Evolutionary conservation across 2,113 vertebrate species (phyloP), one percentile per base, ranked within the genome.

Genomic region (Lynx canadensis): DNA sequence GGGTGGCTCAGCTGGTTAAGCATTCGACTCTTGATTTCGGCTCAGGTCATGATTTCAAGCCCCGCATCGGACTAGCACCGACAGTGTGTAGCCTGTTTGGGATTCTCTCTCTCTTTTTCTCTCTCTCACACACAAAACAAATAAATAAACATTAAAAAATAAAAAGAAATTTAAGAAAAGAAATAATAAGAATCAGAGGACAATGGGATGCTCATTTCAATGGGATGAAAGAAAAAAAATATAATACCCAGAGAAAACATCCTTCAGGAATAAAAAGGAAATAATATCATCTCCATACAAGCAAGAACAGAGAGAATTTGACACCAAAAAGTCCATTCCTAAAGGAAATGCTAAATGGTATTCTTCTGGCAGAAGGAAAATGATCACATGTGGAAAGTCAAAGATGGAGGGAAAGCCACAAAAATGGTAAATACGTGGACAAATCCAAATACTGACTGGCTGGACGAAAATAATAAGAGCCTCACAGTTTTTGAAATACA

Each of bases 201-300:
- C 25, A 63, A 50, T 38, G 14, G 29, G 50, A 74, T 50, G 76
- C 38, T 41, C 4, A 57, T 69, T 85, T 89, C 66, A 45, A 63
- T 41, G 33, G 50, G 27, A 45, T 41, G 5, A 31, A 60, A 76
- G 11, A 78, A 79, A 91, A 80, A 91, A 38, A 63, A 81, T 48
- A 55, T 8, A 90, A 60, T 13, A 3, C 52, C 84, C 36, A 94
- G 91, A 95, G 52, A 89, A 95, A 97, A 87, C 50, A 63, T 73
- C 27, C 12, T 74, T 74, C 38, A 90, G 29, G 69, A 92, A 66
- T 76, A 92, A 83, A 95, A 71, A 25, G 65, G 63, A 79, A 94
- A 94, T 82, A 66, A 94, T 81, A n/a, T 55, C 48, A 73, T 79
- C 92, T 96, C 94, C 81, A 83, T 15, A 76, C 25, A 83, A 94